Evolutionary conservation across 2,888 invertebrate species (phyloP).

Genomic region (Lithophane ornitopus): DNA sequence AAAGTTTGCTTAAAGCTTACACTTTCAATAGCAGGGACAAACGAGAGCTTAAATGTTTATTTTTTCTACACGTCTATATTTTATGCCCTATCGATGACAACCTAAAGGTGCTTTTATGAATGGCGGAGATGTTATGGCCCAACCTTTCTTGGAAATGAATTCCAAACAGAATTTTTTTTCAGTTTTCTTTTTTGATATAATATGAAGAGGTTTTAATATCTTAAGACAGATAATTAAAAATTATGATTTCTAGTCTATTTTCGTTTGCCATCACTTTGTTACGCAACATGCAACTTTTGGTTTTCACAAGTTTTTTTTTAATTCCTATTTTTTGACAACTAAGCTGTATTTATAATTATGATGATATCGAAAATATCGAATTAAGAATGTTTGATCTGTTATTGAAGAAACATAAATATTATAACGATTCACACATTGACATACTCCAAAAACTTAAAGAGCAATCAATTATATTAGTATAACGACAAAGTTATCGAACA

Average conservation of each 20-base stretch:
- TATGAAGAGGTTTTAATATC: not conserved
- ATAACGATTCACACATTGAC: not conserved
- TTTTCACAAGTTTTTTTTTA: not conserved
- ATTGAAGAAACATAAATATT: not conserved
- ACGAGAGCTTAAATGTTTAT: constrained; percentile 67
- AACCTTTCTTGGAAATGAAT: constrained; percentile 24
- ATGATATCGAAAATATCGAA: too few relatives aligned
- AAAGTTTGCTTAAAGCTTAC: constrained; percentile 53
- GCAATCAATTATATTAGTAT: constrained; percentile 6
- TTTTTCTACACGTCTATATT: constrained; percentile 71
- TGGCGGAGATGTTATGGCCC: constrained; percentile 56
- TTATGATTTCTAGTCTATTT: not conserved
- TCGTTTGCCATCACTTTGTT: not conserved
- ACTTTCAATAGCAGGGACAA: constrained; percentile 68
- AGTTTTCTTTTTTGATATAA: constrained; percentile 7
- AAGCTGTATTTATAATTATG: not conserved
- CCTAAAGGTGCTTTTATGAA: constrained; percentile 71
- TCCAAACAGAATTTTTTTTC: constrained; percentile 16
- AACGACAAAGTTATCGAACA: not conserved
- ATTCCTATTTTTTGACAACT: too few relatives aligned
- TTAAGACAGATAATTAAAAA: not conserved
- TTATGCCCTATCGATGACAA: constrained; percentile 71
- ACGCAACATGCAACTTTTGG: not conserved
- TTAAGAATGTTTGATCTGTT: not conserved
- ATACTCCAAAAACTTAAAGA: not conserved